These are phyloP conservation scores for Zaprionus ghesquierei DNA, from an alignment of 1,140 invertebrate species.

Conservation along the genomic window DNA sequence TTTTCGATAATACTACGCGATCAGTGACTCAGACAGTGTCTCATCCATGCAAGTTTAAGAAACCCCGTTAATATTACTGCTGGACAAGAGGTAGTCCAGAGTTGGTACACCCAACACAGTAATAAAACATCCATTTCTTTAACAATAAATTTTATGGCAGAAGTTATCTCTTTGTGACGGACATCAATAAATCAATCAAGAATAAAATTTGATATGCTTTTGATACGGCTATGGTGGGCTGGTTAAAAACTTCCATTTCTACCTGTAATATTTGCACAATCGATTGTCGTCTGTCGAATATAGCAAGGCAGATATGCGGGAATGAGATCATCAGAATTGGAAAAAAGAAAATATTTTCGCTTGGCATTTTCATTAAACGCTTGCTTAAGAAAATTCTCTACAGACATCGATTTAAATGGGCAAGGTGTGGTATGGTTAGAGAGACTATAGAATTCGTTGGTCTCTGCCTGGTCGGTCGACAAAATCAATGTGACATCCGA, in stretches of 20 bases:
- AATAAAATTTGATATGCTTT: background rate
- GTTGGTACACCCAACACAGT: background rate
- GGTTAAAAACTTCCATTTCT: background rate
- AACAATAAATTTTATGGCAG: background rate
- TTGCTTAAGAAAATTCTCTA: constrained; percentile 51
- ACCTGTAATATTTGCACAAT: background rate
- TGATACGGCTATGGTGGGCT: background rate
- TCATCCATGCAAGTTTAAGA: background rate
- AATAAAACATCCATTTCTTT: background rate
- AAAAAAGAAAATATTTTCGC: constrained; percentile 41
- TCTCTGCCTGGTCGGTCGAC: constrained; percentile 25
- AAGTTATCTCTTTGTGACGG: background rate
- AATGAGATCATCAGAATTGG: constrained; percentile 14
- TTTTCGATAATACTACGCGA: constrained; percentile 6
- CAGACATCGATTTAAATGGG: constrained; percentile 56
- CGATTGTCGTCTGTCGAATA: background rate
- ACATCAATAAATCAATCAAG: background rate
- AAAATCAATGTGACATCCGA: constrained; percentile 56
- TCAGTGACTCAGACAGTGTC: constrained; percentile 13
- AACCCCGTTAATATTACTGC: background rate
- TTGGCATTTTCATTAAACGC: constrained; percentile 75
- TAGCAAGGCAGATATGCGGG: background rate
- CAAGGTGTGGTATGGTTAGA: constrained; percentile 20
- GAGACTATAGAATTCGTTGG: constrained; percentile 25
- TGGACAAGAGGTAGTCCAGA: background rate